Conservation (phyloP, 2,797 vertebrate genomes). For the Artibeus jamaicensis region DNA sequence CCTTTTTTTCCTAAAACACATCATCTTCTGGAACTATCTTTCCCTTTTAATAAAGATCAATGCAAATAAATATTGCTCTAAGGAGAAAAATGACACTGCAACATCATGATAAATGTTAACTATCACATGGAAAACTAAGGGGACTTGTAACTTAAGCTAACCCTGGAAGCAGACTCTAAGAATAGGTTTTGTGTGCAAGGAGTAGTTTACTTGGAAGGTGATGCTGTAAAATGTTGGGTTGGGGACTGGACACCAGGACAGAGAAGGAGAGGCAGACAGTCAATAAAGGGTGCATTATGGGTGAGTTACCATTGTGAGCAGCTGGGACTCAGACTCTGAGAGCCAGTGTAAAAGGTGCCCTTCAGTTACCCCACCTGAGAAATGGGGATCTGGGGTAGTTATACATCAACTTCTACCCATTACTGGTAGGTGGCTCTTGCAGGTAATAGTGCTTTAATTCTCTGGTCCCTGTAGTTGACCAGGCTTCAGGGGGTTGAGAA, state of each 20-base stretch:
- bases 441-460: background rate
- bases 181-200: background rate
- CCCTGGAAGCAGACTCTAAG: background rate
- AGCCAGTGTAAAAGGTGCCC: background rate
- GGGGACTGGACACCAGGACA: background rate
- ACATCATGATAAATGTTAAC: background rate
- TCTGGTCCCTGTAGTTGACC: background rate
- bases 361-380: background rate
- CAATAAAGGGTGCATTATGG: background rate
- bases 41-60: constrained; percentile 36
- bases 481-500: background rate
- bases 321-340: background rate
- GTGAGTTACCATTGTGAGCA: background rate
- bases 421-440: too few relatives aligned
- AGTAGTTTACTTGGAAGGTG: background rate
- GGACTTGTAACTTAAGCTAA: background rate
- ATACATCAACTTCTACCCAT: background rate
- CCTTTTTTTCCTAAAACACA: background rate
- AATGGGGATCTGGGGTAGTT: background rate
- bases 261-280: background rate
- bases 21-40: background rate
- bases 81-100: background rate
- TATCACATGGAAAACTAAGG: background rate
- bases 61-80: background rate
- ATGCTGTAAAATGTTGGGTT: background rate